Conservation (phyloP, 2,888 invertebrate species). For the Deilephila porcellus region DNA sequence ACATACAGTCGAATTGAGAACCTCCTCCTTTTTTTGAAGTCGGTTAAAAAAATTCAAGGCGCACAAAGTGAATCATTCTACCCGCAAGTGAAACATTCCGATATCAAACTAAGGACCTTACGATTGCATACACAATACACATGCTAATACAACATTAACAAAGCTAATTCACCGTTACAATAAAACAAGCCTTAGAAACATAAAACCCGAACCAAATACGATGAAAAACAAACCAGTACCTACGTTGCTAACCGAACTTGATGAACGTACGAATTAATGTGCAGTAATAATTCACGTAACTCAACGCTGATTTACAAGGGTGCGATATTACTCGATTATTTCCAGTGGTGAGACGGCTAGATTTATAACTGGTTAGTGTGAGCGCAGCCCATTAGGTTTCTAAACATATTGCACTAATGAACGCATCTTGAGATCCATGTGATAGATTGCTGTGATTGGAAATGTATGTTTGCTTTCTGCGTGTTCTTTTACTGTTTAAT, state of each 20-base stretch:
- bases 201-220: background rate
- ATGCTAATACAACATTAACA: no score
- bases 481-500: no score
- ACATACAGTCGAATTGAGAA: no score
- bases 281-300: constrained; percentile 24
- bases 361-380: constrained; percentile 16
- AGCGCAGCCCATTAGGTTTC: background rate
- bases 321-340: constrained; percentile 24
- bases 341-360: constrained; percentile 15
- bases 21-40: no score
- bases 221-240: constrained; percentile 5
- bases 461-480: no score
- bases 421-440: background rate
- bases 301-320: constrained; percentile 20
- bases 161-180: no score
- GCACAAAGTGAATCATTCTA: no score
- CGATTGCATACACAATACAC: no score
- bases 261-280: constrained; percentile 20
- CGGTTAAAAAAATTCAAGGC: no score
- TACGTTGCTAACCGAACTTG: constrained; percentile 6
- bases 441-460: background rate
- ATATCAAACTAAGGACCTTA: no score
- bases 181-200: background rate
- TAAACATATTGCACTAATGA: constrained; percentile 12
- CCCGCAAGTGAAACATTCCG: no score